These are phyloP conservation scores for Heliothis subflexa DNA, from an alignment of 1,140 invertebrate genomes.

Conservation along the genomic window DNA sequence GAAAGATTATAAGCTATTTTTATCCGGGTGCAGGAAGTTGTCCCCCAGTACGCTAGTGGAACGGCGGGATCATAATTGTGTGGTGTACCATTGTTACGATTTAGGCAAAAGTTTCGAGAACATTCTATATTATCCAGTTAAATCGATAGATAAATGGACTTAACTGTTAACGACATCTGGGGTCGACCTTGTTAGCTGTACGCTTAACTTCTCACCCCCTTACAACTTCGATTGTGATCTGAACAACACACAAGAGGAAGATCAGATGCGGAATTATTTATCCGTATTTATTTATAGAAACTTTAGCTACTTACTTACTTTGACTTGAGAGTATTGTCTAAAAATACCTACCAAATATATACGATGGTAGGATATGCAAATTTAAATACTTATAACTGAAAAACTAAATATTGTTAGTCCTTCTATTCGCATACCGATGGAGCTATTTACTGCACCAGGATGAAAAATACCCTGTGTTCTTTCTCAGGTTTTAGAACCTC, in stretches of 20 bases:
- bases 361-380: neutral
- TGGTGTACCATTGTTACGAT: too few relatives aligned
- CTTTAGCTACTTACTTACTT: neutral
- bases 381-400: neutral
- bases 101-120: too few relatives aligned
- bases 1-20: too few relatives aligned
- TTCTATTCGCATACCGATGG: too few relatives aligned
- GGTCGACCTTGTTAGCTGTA: neutral
- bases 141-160: neutral
- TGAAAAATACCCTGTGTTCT: too few relatives aligned
- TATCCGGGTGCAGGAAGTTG: too few relatives aligned
- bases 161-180: neutral
- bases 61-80: too few relatives aligned
- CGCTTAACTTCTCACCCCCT: neutral
- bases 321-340: neutral
- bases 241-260: slow-evolving; percentile 17
- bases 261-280: slow-evolving; percentile 27
- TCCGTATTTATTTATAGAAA: slow-evolving; percentile 16
- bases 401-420: too few relatives aligned
- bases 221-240: slow-evolving; percentile 15
- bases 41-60: too few relatives aligned
- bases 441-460: too few relatives aligned
- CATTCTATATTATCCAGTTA: neutral
- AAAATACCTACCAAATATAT: neutral
- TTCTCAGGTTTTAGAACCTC: too few relatives aligned